Conservation (phyloP, 2,797 vertebrate genomes). For the Tragelaphus eurycerus region DNA sequence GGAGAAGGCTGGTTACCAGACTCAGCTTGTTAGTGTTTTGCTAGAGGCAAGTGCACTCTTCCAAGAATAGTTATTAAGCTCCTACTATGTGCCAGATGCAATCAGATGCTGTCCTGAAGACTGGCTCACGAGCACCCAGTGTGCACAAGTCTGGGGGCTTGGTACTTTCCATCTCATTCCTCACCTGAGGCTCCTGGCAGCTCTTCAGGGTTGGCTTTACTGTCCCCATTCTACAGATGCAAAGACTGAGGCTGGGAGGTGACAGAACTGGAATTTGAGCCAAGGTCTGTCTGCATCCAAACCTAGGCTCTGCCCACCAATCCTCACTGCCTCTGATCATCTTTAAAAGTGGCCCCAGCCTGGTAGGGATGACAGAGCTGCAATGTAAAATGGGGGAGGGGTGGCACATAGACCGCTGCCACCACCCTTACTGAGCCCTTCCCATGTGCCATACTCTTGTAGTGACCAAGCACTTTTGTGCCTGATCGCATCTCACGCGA, state of each 20-base stretch:
- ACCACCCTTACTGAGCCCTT: background rate
- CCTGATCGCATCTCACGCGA: rapidly evolving
- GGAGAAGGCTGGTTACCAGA: background rate
- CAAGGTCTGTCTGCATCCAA: background rate
- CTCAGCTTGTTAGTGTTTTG: background rate
- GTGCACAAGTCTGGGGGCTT: background rate
- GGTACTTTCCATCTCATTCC: background rate
- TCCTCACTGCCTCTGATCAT: background rate
- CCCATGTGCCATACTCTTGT: rapidly evolving
- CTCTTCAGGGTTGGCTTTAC: background rate
- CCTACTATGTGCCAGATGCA: background rate
- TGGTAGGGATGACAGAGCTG: rapidly evolving
- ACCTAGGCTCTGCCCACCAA: background rate
- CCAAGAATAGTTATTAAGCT: background rate
- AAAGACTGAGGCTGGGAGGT: background rate
- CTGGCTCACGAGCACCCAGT: background rate
- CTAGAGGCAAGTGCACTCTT: background rate
- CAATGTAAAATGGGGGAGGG: rapidly evolving
- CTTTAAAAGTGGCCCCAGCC: background rate
- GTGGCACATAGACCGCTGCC: rapidly evolving
- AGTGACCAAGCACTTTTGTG: rapidly evolving
- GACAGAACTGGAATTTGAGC: background rate
- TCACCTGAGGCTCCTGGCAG: background rate
- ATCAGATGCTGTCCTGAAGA: background rate
- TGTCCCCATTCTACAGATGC: background rate